Percentiles rank a stretch among this genome's conserved stretches.
phyloP scores from a whole-genome alignment of 1,140 invertebrate genomes.

The Dufourea novaeangliae region DNA sequence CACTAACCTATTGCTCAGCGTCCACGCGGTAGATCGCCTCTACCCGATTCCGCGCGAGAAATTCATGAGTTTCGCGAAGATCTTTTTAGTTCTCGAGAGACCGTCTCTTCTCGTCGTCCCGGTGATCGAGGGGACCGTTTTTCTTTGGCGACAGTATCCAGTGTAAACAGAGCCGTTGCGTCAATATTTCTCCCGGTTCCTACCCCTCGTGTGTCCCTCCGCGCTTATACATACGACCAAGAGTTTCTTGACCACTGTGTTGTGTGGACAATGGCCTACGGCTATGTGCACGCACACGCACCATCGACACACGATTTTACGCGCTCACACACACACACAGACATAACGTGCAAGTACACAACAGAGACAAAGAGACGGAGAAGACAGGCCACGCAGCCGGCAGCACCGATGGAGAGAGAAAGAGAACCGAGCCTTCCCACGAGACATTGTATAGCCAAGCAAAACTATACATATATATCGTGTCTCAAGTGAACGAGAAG shows the following conservation, averaged over 20 bases:
- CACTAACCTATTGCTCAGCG: too few species aligned
- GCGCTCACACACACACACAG: not conserved
- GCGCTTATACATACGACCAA: constrained; percentile 35
- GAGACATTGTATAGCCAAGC: constrained; percentile 63
- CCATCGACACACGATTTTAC: too few species aligned
- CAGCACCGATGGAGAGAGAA: too few species aligned
- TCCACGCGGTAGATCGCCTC: not conserved
- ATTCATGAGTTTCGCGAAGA: not conserved
- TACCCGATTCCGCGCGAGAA: too few species aligned
- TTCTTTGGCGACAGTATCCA: constrained; percentile 38
- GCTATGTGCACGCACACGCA: not conserved
- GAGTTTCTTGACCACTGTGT: constrained; percentile 44
- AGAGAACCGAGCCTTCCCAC: constrained; percentile 58
- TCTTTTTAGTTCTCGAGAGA: not conserved
- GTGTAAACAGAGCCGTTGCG: constrained; percentile 53
- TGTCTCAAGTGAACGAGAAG: constrained; percentile 54
- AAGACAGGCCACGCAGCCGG: not conserved
- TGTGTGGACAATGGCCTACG: constrained; percentile 38
- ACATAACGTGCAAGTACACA: not conserved
- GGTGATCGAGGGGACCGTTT: constrained; percentile 1
- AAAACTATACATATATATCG: constrained; percentile 51
- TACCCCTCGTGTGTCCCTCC: constrained; percentile 33
- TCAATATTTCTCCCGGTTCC: constrained; percentile 53
- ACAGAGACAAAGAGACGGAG: not conserved
- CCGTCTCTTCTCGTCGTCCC: not conserved